Conservation (phyloP, 2,888 invertebrate genomes). For the Dysmachus trigonus region DNA sequence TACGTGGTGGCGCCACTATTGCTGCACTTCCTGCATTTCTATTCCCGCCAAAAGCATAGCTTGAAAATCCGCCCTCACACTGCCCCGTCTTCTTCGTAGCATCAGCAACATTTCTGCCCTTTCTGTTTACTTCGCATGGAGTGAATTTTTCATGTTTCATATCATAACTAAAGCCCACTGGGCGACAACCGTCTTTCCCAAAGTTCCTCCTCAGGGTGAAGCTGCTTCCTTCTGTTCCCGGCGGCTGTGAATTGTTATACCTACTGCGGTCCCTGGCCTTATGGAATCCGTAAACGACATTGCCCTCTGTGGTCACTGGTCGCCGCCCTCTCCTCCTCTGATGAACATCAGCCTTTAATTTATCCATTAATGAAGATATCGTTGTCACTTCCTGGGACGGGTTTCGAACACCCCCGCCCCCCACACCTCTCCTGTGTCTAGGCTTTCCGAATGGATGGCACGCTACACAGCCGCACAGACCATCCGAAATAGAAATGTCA, state of each 20-base stretch:
- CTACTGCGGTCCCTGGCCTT: background rate
- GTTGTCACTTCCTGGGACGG: conserved; percentile 49
- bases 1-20: conserved; percentile 38
- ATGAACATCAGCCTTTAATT: conserved; percentile 36
- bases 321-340: background rate
- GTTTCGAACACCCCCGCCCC: background rate
- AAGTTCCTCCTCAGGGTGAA: background rate
- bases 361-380: conserved; percentile 50
- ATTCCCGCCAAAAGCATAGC: background rate
- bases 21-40: background rate
- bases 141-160: conserved; percentile 49
- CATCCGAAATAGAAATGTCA: conserved; percentile 42
- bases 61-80: background rate
- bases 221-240: background rate
- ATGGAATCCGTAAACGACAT: background rate
- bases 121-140: conserved; percentile 41
- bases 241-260: background rate
- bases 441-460: conserved; percentile 46
- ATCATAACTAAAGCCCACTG: conserved; percentile 33
- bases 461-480: conserved; percentile 43
- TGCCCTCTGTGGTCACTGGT: background rate
- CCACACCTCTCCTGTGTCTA: background rate
- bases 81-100: background rate
- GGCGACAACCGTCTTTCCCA: conserved; percentile 3
- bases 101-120: background rate